Base-by-base conservation (phyloP, 2,888 invertebrate species). In the Eretmocerus hayati region DNA sequence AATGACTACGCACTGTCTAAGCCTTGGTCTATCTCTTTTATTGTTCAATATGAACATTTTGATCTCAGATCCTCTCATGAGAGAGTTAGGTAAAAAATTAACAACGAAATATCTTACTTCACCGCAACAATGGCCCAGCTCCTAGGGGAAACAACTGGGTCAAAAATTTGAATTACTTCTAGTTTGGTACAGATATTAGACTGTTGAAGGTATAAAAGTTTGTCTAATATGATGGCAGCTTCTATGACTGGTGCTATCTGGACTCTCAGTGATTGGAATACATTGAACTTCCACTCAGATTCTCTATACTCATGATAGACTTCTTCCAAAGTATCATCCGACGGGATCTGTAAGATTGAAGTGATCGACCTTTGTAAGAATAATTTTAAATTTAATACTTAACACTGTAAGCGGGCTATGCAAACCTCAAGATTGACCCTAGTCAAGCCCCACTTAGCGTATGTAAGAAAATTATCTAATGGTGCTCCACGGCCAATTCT, bases 81-180 rank as follows among this genome's bases (percentile, higher is more conserved):
- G n/a, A n/a, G n/a, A n/a, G n/a, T n/a, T n/a, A n/a, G n/a, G n/a
- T n/a, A n/a, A n/a, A n/a, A n/a, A n/a, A n/a, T n/a, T n/a, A n/a
- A n/a, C n/a, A n/a, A n/a, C n/a, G n/a, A n/a, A 21, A 5, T 35
- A 35, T 32, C 38, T 47, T 45, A 53, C 22, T 53, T 53, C 31
- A 30, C 42, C 4, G 84, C 82, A 46, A 89, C 74, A 59, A 90
- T 77, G 33, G 81, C 84, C 69, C 85, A 86, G 72, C 87, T 88
- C 58, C 92, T 75, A 3, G 93, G 93, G 2, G 92, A 93, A 50
- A 85, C 72, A 1, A 86, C 76, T 5, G 90, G 86, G 75, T 93
- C 86, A 72, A 93, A 93, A 52, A 93, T 72, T 61, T 84, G 81
- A 20, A 90, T 81, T 50, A 92, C 67, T 73, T 76, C 81, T 16